Evolutionary conservation across 2,888 invertebrate genomes (phyloP), one percentile per base, ranked within the genome.

Genomic region (Leucozona laternaria): DNA sequence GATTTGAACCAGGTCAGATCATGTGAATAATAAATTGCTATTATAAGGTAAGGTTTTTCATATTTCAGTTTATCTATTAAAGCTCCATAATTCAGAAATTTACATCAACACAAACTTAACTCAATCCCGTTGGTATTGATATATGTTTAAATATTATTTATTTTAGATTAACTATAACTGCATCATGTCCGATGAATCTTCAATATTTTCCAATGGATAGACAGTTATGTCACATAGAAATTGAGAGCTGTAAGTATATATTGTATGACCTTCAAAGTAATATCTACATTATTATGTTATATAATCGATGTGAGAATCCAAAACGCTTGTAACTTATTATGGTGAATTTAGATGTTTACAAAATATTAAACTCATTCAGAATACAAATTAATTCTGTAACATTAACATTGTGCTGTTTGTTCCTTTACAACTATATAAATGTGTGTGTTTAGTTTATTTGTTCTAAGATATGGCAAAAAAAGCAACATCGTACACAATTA

Each of bases 141-240:
- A 8, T 31, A 3, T 37, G 1, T 17, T 15, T 22, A 1, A 1
- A 37, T 25, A 11, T 37, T 25, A n/a, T 72, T 55, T 6, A 55
- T 79, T 80, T 45, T 88, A 92, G 92, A 90, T 95, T 98, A 93
- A 98, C 98, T 89, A 97, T 98, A 91, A 98, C 98, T 88, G 97
- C 98, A 88, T 97, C 98, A 89, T 98, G 98, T 93, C 98, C 98
- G 79, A 98, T 98, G 98, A 97, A 98, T 93, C 95, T 98, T 68
- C 97, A 98, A 92, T 98, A 98, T 93, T 98, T 98, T 93, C 98
- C 98, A 48, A 98, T 98, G 98, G 98, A 98, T 93, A 95, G 97
- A 89, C 98, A 98, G 92, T 93, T 97, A 89, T 98, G 98, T 93
- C 97, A 97, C 92, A 97, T 98, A 93, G 97, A 98, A 94, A 97